These are phyloP conservation scores for Struthidea cinerea DNA, from an alignment of 2,113 vertebrate species.

Conservation along the genomic window DNA sequence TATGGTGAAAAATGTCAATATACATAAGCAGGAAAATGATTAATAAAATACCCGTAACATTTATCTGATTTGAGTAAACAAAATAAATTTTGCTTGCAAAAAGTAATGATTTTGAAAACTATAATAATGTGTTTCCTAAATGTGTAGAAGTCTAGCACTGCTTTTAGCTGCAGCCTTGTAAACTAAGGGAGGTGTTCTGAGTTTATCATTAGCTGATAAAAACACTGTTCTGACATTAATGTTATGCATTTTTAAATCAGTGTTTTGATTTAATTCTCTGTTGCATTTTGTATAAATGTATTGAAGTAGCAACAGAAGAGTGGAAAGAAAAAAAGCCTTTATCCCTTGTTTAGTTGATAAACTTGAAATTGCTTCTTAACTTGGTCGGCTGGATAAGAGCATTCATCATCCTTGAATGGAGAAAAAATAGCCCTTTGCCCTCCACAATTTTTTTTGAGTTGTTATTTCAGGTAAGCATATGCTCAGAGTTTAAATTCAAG, in stretches of 20 bases:
- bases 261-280: constrained; percentile 85
- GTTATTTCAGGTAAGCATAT: constrained; percentile 13
- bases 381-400: neutral
- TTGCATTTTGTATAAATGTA: constrained; percentile 49
- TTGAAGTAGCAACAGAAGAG: neutral
- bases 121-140: constrained; percentile 67
- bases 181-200: constrained; percentile 64
- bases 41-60: constrained; percentile 76
- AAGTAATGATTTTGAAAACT: constrained; percentile 59
- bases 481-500: neutral
- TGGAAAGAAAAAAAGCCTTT: constrained; percentile 10
- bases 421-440: neutral
- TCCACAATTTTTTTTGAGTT: neutral
- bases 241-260: constrained; percentile 83
- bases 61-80: constrained; percentile 76
- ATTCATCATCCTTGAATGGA: neutral
- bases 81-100: constrained; percentile 76
- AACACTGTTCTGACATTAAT: constrained; percentile 80
- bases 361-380: constrained; percentile 17
- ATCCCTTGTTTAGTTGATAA: constrained; percentile 19
- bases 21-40: constrained; percentile 77
- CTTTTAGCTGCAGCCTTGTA: constrained; percentile 69
- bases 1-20: constrained; percentile 81
- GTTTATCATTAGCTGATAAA: constrained; percentile 76
- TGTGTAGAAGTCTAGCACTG: constrained; percentile 8